A percentile compares a stretch with the other conserved stretches of the same genome.
phyloP scores from a whole-genome alignment of 2,113 vertebrate species.

The Aythya baeri region DNA sequence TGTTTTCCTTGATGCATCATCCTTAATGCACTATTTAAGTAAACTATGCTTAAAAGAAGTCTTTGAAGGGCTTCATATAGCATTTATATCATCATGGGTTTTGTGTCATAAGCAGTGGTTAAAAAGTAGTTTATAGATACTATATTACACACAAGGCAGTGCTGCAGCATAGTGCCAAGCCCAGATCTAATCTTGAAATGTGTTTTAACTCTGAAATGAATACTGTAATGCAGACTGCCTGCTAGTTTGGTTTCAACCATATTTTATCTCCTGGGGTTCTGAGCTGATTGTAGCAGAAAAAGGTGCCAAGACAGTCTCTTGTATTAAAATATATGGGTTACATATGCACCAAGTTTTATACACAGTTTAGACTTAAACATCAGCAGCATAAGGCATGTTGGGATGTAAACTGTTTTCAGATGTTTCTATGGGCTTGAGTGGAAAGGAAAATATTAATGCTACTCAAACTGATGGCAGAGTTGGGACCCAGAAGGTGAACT shows the following conservation, averaged over 20 bases:
- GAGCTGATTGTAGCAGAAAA: constrained; percentile 55
- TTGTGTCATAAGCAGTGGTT: constrained; percentile 5
- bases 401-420: constrained; percentile 61
- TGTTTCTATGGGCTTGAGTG: constrained; percentile 23
- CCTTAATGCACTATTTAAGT: not conserved
- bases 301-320: constrained; percentile 39
- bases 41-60: not conserved
- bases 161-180: not conserved
- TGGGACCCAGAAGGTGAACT: constrained; percentile 41
- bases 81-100: not conserved
- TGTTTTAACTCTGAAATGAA: constrained; percentile 44
- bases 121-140: constrained; percentile 38
- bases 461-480: not conserved
- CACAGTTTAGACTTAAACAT: constrained; percentile 17
- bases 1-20: not conserved
- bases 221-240: constrained; percentile 27
- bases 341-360: constrained; percentile 40
- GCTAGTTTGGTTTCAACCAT: constrained; percentile 34
- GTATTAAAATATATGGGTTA: constrained; percentile 59
- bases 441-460: constrained; percentile 48
- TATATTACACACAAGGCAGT: constrained; percentile 14
- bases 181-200: constrained; percentile 46
- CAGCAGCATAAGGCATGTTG: not conserved
- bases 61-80: not conserved
- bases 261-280: constrained; percentile 46